Percentiles rank a stretch among this genome's conserved stretches.
Evolutionary conservation across 2,888 invertebrate species (phyloP).

Genomic region (Nymphalis urticae): DNA sequence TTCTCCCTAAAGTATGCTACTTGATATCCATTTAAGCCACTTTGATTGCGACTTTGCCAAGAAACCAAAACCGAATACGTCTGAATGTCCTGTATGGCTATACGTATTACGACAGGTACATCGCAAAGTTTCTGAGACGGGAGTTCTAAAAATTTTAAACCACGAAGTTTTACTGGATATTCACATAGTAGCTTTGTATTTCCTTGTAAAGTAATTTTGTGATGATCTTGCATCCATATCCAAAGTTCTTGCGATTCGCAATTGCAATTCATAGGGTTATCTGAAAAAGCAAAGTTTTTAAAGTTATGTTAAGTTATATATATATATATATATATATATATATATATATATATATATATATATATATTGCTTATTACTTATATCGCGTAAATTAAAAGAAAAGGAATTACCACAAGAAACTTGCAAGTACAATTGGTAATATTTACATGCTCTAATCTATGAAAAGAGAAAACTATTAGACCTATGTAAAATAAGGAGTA

Average conservation of each 20-base stretch:
- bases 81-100: conserved; percentile 93
- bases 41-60: conserved; percentile 94
- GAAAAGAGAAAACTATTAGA: not conserved
- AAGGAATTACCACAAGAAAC: too few species aligned
- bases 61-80: conserved; percentile 92
- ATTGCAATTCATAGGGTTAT: conserved; percentile 93
- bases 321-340: too few species aligned
- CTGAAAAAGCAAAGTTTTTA: conserved; percentile 68
- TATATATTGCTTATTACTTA: too few species aligned
- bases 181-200: conserved; percentile 88
- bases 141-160: conserved; percentile 88
- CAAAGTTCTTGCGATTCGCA: conserved; percentile 95
- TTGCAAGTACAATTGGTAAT: not conserved
- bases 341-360: too few species aligned
- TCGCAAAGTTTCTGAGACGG: conserved; percentile 92
- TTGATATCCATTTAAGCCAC: conserved; percentile 91
- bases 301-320: too few species aligned
- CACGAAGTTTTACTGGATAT: conserved; percentile 90
- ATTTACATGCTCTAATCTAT: not conserved
- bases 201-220: conserved; percentile 85
- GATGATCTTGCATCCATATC: conserved; percentile 95
- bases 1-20: conserved; percentile 88
- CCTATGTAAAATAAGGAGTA: not conserved
- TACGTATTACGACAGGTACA: conserved; percentile 89
- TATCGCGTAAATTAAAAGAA: too few species aligned